phyloP scores from a whole-genome alignment of 1,140 invertebrate species.

The Ditylenchus dipsaci region DNA sequence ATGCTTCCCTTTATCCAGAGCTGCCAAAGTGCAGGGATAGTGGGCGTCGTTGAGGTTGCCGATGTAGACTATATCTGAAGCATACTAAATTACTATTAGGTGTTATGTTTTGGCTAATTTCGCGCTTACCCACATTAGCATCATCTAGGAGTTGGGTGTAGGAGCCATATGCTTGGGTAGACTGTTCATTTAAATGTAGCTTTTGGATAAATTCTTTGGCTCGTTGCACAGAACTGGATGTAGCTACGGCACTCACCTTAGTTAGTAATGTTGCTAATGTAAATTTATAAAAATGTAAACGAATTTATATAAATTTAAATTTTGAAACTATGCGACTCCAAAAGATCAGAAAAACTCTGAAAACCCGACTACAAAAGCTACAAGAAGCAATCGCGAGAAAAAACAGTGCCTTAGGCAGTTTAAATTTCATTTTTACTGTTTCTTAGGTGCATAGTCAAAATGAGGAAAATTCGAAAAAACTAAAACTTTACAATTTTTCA shows the following conservation, averaged over 20 bases:
- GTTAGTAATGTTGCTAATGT: neutral
- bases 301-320: too few species aligned
- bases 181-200: neutral
- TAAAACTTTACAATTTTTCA: too few species aligned
- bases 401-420: too few species aligned
- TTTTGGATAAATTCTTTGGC: slow-evolving; percentile 6
- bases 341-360: too few species aligned
- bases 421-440: too few species aligned
- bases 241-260: slow-evolving; percentile 7
- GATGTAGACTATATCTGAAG: slow-evolving; percentile 38
- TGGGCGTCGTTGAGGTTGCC: slow-evolving; percentile 21
- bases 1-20: slow-evolving; percentile 35
- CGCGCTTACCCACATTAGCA: slow-evolving; percentile 12
- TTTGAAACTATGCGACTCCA: too few species aligned
- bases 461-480: too few species aligned
- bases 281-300: too few species aligned
- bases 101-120: neutral
- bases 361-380: too few species aligned
- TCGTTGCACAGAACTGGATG: slow-evolving; percentile 1
- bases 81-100: neutral
- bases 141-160: slow-evolving; percentile 16
- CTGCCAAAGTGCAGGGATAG: slow-evolving; percentile 12
- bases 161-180: slow-evolving; percentile 20
- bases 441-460: too few species aligned
- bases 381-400: too few species aligned